These are phyloP conservation scores for Drosophila quadrilineata DNA, from an alignment of 1,140 invertebrate species.

Conservation along the genomic window DNA sequence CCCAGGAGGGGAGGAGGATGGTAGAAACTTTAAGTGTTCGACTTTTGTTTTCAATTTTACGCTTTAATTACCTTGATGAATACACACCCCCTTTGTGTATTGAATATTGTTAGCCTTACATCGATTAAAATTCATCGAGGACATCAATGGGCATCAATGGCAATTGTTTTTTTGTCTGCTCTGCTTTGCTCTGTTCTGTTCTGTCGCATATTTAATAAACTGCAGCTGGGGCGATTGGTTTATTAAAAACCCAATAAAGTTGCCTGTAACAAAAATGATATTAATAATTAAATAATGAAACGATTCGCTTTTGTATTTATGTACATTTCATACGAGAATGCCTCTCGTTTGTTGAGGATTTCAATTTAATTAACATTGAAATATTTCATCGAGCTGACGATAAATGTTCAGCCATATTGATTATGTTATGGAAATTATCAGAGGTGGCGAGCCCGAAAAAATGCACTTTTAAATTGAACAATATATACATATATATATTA, in stretches of 20 bases:
- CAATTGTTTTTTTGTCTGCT: not conserved
- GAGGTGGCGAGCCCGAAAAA: not conserved
- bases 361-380: constrained; percentile 72
- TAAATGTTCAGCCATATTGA: constrained; percentile 37
- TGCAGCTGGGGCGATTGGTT: constrained; percentile 53
- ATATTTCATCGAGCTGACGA: constrained; percentile 37
- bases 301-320: not conserved
- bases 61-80: constrained; percentile 73
- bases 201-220: constrained; percentile 61
- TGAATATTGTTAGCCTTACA: too few species aligned
- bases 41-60: constrained; percentile 72
- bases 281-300: constrained; percentile 64
- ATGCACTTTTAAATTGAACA: too few species aligned
- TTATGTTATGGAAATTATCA: not conserved
- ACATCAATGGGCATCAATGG: too few species aligned
- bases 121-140: constrained; percentile 62
- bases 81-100: too few species aligned
- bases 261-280: constrained; percentile 39
- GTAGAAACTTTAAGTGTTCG: constrained; percentile 36
- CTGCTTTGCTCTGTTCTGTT: not conserved
- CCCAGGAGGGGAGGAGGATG: not conserved
- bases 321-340: not conserved
- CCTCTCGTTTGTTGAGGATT: constrained; percentile 38
- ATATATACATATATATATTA: not conserved
- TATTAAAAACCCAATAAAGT: constrained; percentile 45